Conservation (phyloP, 2,113 vertebrate species). For the Phalacrocorax carbo region DNA sequence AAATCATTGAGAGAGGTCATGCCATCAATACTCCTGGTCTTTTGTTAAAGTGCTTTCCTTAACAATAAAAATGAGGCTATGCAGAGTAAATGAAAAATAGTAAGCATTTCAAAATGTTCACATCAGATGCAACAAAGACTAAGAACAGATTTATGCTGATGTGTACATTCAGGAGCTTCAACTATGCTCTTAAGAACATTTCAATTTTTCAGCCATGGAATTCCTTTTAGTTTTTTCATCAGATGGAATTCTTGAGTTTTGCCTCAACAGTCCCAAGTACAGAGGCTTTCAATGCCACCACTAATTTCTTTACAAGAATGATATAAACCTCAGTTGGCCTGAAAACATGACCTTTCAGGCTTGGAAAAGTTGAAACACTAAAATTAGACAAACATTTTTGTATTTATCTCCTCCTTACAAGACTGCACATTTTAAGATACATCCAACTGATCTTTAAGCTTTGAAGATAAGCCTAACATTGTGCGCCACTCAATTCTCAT, state of each 20-base stretch:
- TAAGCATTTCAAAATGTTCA: neutral
- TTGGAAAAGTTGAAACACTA: neutral
- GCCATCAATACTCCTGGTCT: neutral
- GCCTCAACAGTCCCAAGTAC: neutral
- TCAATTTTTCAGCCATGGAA: neutral
- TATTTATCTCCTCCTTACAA: neutral
- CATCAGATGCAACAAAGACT: neutral
- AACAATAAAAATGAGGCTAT: neutral
- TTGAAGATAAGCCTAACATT: neutral
- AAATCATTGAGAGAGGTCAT: too few relatives aligned
- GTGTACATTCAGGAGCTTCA: neutral
- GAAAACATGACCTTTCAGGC: neutral
- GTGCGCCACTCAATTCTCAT: neutral
- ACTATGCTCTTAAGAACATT: neutral
- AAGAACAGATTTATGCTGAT: neutral
- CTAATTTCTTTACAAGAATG: neutral
- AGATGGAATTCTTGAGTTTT: neutral
- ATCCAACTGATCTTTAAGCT: neutral
- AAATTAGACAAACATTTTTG: neutral
- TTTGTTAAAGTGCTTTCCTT: neutral
- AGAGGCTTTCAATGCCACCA: neutral
- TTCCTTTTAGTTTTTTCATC: neutral
- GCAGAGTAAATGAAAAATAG: neutral
- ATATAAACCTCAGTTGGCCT: neutral
- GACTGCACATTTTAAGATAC: neutral